These are phyloP conservation scores for Antennarius striatus DNA, from an alignment of 2,113 vertebrate genomes.

Conservation along the genomic window DNA sequence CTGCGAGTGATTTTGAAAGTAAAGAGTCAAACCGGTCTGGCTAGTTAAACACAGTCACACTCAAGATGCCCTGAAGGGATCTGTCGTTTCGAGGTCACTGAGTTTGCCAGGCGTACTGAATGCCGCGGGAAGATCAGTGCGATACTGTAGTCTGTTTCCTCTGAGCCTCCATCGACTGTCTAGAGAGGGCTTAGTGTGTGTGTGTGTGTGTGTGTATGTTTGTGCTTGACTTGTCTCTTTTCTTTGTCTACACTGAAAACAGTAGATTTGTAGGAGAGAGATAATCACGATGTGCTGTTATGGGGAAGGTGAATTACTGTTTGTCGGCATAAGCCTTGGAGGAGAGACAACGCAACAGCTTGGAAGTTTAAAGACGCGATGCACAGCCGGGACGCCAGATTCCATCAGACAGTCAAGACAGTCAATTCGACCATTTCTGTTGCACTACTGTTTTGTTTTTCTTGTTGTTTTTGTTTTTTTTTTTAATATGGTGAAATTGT, in stretches of 20 bases:
- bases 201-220: conserved; percentile 12
- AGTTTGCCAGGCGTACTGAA: conserved; percentile 1
- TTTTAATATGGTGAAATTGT: conserved; percentile 4
- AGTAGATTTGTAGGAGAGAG: conserved; percentile 47
- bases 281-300: conserved; percentile 37
- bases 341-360: conserved; percentile 46
- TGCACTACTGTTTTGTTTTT: conserved; percentile 11
- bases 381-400: conserved; percentile 37
- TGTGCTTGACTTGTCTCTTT: conserved; percentile 28
- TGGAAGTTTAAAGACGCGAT: conserved; percentile 44
- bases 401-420: conserved; percentile 29
- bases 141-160: conserved; percentile 25
- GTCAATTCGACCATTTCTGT: conserved; percentile 27
- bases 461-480: too few species aligned
- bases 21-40: conserved; percentile 30
- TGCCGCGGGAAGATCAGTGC: conserved; percentile 30
- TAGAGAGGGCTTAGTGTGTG: conserved; percentile 9
- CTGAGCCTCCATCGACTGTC: conserved; percentile 16
- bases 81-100: conserved; percentile 26
- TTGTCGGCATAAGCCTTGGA: conserved; percentile 39
- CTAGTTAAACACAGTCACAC: conserved; percentile 32
- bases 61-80: not conserved
- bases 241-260: conserved; percentile 61
- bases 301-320: conserved; percentile 60
- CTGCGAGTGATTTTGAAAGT: conserved; percentile 36